phyloP scores from a whole-genome alignment of 2,113 vertebrate genomes.

The Carassius auratus region DNA sequence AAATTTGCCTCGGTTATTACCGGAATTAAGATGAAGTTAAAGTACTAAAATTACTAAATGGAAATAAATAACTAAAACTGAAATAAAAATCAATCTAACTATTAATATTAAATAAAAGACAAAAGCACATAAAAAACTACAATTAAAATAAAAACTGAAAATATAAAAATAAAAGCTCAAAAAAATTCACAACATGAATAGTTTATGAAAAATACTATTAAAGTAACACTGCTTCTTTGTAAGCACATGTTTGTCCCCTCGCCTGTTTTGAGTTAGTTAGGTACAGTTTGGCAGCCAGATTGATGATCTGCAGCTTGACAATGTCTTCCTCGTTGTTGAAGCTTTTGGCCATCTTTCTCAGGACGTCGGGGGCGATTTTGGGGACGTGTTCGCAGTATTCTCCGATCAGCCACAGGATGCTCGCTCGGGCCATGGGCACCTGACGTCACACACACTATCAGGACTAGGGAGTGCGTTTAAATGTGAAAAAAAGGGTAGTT shows the following conservation, averaged over 20 bases:
- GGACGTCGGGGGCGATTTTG: slow-evolving; percentile 91
- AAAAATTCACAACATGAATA: too few species aligned
- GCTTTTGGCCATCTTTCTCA: slow-evolving; percentile 97
- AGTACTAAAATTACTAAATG: not conserved
- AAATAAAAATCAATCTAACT: too few species aligned
- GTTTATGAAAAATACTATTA: too few species aligned
- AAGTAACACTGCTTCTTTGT: too few species aligned
- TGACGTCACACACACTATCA: slow-evolving; percentile 56
- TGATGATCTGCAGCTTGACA: slow-evolving; percentile 95
- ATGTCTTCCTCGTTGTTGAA: slow-evolving; percentile 97
- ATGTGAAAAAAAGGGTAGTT: not conserved
- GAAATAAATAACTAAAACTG: too few species aligned
- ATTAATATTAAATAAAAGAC: too few species aligned
- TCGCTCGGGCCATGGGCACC: slow-evolving; percentile 97
- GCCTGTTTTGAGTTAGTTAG: slow-evolving; percentile 91
- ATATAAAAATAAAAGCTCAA: too few species aligned
- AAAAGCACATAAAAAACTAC: too few species aligned
- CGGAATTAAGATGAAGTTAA: not conserved
- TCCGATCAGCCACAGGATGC: slow-evolving; percentile 96
- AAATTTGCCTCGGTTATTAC: too few species aligned
- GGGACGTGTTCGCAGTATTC: slow-evolving; percentile 98
- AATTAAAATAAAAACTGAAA: too few species aligned
- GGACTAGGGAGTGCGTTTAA: not conserved
- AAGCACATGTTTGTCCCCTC: not conserved
- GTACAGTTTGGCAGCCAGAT: slow-evolving; percentile 95